Evolutionary conservation across 2,888 invertebrate genomes (phyloP), one percentile per base, ranked within the genome.

Genomic region (Cephalotes varians): DNA sequence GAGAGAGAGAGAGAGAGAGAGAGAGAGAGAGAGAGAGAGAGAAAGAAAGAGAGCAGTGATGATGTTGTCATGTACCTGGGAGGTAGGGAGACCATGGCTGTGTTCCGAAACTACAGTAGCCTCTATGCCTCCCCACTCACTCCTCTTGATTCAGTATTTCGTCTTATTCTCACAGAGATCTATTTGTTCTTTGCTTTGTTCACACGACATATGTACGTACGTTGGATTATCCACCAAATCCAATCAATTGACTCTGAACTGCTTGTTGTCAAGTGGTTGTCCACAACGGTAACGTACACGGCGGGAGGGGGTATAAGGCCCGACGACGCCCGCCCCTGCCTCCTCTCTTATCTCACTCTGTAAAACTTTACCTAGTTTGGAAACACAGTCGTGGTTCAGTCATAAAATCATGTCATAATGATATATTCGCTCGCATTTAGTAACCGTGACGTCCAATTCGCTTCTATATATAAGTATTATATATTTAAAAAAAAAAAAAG

Each of bases 31-130:
- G 80, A 85, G 15, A 89, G 84, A 88, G 65, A 87, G 47, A 87
- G 76, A 91, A 81, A 88, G 73, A 92, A 86, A 90, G 80, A 91
- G 90, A 92, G 91, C 90, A 93, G 91, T 92, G 94, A 92, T 94
- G 94, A 93, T 93, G 94, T 91, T 93, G 93, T 92, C 92, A 95
- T 95, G 95, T 96, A 96, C 96, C 96, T 96, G 95, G 95, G 96
- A 95, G 95, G 95, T 95, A 95, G 95, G 95, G 96, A 96, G 95
- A 96, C 96, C 96, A 96, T 96, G 95, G 96, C 96, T 95, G 95
- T 95, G 95, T 95, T 95, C 95, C 95, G 95, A 94, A 95, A 95
- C 95, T 95, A 95, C 95, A 95, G 95, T 94, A 94, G 93, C 93
- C 93, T 93, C 92, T 93, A 92, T 88, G 92, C 92, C 92, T 92